These are phyloP conservation scores for Ceratotherium simum DNA, from an alignment of 2,113 vertebrate genomes.

Conservation along the genomic window DNA sequence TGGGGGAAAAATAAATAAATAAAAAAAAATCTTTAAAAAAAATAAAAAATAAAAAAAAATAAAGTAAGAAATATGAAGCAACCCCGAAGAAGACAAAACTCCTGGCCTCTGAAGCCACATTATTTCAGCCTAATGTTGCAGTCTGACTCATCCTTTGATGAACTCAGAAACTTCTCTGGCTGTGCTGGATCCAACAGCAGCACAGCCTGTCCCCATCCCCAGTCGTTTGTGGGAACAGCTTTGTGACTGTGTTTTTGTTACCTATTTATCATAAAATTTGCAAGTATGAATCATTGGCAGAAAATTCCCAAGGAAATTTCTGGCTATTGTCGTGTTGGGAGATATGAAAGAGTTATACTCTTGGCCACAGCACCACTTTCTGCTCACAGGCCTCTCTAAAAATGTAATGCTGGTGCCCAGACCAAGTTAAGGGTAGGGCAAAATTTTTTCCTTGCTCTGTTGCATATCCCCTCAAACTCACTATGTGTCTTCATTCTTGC, in stretches of 20 bases:
- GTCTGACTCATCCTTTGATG: background rate
- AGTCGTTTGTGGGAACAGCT: background rate
- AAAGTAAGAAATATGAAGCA: background rate
- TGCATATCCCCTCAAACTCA: background rate
- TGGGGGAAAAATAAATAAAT: too few species aligned
- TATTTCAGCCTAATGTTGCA: background rate
- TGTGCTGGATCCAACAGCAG: background rate
- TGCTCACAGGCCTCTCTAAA: background rate
- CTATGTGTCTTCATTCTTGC: background rate
- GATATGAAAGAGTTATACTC: background rate
- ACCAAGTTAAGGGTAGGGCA: too few species aligned
- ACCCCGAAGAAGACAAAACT: background rate
- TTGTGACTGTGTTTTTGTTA: background rate
- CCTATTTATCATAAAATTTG: background rate
- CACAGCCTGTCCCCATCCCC: background rate
- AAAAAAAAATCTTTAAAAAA: too few species aligned
- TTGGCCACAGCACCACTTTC: accelerated
- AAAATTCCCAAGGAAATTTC: constrained; percentile 11
- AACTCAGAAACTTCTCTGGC: background rate
- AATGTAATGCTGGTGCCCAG: background rate
- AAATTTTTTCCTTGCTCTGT: background rate
- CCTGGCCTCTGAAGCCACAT: accelerated
- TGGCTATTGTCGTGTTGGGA: background rate
- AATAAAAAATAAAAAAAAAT: too few species aligned
- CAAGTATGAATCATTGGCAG: background rate